A percentile compares a stretch with the other conserved stretches of the same genome.
phyloP scores from a whole-genome alignment of 2,797 vertebrate species.

The Mycteria americana region DNA sequence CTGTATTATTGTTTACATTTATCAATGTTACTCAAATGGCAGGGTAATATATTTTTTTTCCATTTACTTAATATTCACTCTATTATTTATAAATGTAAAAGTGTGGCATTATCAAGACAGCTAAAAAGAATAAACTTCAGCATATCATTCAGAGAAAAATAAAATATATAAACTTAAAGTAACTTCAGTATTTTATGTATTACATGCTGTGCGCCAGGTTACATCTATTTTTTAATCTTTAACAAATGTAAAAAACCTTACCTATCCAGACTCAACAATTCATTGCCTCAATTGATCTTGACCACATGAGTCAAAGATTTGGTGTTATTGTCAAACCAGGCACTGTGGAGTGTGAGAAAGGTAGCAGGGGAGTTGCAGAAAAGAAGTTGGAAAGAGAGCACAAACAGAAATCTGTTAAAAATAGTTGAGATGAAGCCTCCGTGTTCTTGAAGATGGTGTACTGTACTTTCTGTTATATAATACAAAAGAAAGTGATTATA shows the following conservation, averaged over 20 bases:
- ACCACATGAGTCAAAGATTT: neutral
- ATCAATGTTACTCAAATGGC: neutral
- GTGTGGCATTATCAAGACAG: neutral
- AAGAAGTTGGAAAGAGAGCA: neutral
- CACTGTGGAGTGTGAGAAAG: neutral
- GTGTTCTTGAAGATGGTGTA: constrained; percentile 48
- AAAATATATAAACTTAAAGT: neutral
- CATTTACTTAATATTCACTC: neutral
- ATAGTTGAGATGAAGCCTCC: neutral
- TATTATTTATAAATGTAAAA: neutral
- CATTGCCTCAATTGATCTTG: neutral
- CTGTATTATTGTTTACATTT: neutral
- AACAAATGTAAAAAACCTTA: neutral
- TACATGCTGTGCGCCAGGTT: neutral
- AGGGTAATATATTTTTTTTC: neutral
- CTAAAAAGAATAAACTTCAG: neutral
- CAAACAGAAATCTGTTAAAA: constrained; percentile 39
- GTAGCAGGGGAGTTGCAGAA: neutral
- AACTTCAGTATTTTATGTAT: neutral
- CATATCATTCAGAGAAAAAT: neutral
- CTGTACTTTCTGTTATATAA: constrained; percentile 51
- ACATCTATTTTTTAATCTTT: neutral
- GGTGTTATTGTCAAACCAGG: neutral
- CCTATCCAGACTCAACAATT: neutral
- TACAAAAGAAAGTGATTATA: constrained; percentile 58